Conservation (phyloP, 2,888 invertebrate species). For the Drosophila eohydei region DNA sequence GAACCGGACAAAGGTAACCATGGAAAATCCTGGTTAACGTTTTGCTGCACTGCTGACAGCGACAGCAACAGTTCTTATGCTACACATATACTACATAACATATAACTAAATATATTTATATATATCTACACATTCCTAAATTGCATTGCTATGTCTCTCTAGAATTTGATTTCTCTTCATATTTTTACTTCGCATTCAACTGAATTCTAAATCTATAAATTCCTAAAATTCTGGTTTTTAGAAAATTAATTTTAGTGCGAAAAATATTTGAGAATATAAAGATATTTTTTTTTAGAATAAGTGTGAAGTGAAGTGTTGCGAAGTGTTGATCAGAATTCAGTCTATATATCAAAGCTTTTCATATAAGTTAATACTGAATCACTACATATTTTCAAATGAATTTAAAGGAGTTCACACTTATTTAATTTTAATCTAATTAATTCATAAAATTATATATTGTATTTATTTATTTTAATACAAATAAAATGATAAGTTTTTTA, state of each 20-base stretch:
- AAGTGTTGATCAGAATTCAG: no score
- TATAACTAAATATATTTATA: not conserved
- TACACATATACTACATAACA: not conserved
- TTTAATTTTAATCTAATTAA: no score
- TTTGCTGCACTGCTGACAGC: constrained; percentile 3
- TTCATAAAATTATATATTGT: no score
- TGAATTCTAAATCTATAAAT: not conserved
- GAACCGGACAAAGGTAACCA: constrained; percentile 70
- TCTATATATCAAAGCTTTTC: no score
- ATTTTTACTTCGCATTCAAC: not conserved
- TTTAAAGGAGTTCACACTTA: no score
- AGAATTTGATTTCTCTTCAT: not conserved
- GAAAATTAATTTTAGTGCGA: not conserved
- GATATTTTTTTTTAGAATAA: not conserved
- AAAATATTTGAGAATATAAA: not conserved
- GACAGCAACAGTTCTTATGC: not conserved
- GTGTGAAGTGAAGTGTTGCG: no score
- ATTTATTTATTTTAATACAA: no score
- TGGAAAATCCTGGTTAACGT: constrained; percentile 42
- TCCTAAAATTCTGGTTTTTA: not conserved
- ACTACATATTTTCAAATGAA: no score
- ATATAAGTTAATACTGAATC: no score
- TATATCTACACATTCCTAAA: not conserved
- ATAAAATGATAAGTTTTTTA: no score
- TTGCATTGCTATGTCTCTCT: not conserved